Base-by-base conservation (phyloP, 2,113 vertebrate species). In the Pica pica region DNA sequence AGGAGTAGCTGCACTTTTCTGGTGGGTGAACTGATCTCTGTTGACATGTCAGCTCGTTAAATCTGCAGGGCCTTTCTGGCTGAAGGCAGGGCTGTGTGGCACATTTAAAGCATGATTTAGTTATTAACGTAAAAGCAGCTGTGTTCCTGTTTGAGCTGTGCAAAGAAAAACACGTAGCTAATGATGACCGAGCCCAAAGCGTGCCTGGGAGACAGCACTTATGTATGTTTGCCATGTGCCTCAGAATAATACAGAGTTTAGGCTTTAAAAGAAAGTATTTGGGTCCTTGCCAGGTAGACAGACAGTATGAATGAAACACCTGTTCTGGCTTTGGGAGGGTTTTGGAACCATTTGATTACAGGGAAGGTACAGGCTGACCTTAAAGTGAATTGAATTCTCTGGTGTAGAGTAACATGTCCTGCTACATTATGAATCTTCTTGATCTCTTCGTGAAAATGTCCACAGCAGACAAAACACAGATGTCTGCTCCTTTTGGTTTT, bases 271-370 rank as follows among this genome's bases (percentile, higher is more conserved):
- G 87, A 70, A 94, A 95, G 73, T 55, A 82, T 90, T 95, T 97
- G 97, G 95, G 82, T 75, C 47, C 55, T 69, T 90, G 96, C 97
- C 97, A 97, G 96, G 90, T 88, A 95, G 96, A 94, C 91, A 95
- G 93, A 93, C 92, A 95, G 90, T 35, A 95, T 95, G 96, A 96
- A 97, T 95, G 96, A 96, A 95, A 90, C 97, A 97, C 97, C 96
- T 97, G 97, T 97, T 95, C 83, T 87, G 93, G 96, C 96, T 96
- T 94, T 90, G 95, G 90, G 87, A 80, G 79, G 69, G 76, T 83
- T 96, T 92, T 86, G 93, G 83, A 96, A 89, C 84, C 65, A 35
- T 74, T 96, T 94, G 94, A 92, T 96, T 96, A 88, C 70, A 49
- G 71, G 81, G 84, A 91, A 97, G 96, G 96, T 95, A 95, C 91